Percentiles rank a stretch among this genome's conserved stretches.
Conservation (phyloP, 2,888 invertebrate species). For the Morpho deidamia region DNA sequence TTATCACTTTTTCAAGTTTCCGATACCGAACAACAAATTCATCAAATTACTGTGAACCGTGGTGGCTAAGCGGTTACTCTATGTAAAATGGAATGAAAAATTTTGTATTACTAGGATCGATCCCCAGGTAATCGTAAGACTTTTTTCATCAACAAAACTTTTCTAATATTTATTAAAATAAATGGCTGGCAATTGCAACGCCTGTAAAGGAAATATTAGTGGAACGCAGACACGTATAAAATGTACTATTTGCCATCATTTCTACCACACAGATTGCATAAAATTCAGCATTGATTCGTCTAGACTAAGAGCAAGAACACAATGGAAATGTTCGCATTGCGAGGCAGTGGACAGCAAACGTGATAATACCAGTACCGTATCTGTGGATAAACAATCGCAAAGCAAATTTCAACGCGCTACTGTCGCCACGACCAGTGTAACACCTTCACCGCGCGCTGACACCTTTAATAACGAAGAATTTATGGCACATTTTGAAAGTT, state of each 20-base stretch:
- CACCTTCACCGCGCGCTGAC: neutral
- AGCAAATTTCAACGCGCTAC: neutral
- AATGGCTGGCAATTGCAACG: neutral
- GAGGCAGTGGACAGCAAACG: no score
- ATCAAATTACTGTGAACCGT: no score
- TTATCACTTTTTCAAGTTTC: no score
- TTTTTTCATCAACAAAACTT: no score
- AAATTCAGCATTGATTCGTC: neutral
- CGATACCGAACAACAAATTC: no score
- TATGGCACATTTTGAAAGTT: neutral
- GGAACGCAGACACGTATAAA: neutral
- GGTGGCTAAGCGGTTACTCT: no score
- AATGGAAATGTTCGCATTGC: no score
- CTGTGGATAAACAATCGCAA: neutral
- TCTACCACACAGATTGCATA: neutral
- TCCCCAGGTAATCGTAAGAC: no score
- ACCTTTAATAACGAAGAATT: neutral
- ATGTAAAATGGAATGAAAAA: no score
- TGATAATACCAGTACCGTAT: no score
- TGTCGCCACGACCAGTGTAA: rapidly evolving
- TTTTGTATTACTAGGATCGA: no score
- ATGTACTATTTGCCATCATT: neutral
- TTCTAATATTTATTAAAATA: no score
- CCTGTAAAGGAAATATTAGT: neutral
- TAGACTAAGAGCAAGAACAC: neutral